Base-by-base conservation (phyloP, 2,113 vertebrate genomes). In the Philantomba maxwellii region DNA sequence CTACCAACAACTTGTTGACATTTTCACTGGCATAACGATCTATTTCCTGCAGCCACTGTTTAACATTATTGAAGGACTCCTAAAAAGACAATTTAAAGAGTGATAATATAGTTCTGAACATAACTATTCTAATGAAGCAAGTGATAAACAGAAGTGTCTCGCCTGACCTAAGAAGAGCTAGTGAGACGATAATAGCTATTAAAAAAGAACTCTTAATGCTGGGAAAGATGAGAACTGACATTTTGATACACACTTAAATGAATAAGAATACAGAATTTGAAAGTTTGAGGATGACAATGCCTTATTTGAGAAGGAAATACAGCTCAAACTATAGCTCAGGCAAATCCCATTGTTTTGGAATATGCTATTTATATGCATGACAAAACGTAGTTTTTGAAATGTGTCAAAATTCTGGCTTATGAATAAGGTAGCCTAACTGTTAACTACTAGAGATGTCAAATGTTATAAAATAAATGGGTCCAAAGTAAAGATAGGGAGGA, bases 11-110 rank as follows among this genome's bases (percentile, higher is more conserved):
- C 98, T 99, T 99, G 99, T 99, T 99, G 98, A 99, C 99, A 9
- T 99, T 99, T 98, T 99, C 99, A 97, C 99, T 99, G 99, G 99
- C 99, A 73, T 99, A 99, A 94, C 99, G 99, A 97, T 99, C 99
- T 97, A 99, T 99, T 99, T 99, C 99, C 99, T 99, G 99, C 93
- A 99, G 99, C 99, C 99, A 99, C 99, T 99, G 99, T 97, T 99
- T 99, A 94, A 99, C 99, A 36, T 99, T 99, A 97, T 99, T 99
- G 98, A 99, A 99, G 73, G 99, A 99, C 98, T 99, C 99, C 99
- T 99, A 97, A 77, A 43, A 73, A 97, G 92, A 86, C 4, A 98
- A 64, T 78, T 92, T 97, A 23, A 97, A 94, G 80, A 75, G 93
- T 77, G 36, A 55, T 78, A 58, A 92, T 60, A 64, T 5, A 92